Conservation (phyloP, 2,797 vertebrate species). For the Macropodus opercularis region DNA sequence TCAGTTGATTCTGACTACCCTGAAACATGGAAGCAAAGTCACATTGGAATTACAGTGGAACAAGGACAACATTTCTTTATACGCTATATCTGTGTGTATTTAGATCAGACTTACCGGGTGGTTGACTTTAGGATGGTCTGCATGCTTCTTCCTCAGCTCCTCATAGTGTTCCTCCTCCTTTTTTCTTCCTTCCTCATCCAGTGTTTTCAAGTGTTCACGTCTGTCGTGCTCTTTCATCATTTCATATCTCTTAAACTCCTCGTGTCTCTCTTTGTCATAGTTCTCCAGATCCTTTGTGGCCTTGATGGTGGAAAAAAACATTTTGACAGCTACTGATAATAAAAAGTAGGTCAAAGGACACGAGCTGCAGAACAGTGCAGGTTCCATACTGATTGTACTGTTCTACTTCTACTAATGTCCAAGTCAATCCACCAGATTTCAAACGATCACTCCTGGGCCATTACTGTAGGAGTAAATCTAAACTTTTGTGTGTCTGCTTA, state of each 20-base stretch:
- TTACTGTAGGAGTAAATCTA: neutral
- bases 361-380: neutral
- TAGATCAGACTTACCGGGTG: conserved; percentile 87
- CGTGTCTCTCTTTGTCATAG: conserved; percentile 93
- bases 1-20: conserved; percentile 98
- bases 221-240: conserved; percentile 99
- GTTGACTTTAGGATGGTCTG: conserved; percentile 96
- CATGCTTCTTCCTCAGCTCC: conserved; percentile 96
- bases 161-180: conserved; percentile 92
- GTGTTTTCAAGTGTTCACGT: conserved; percentile 91
- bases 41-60: conserved; percentile 1
- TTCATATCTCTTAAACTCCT: conserved; percentile 97
- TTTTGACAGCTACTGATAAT: neutral
- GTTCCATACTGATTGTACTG: neutral
- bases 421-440: neutral
- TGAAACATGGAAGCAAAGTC: conserved; percentile 56
- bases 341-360: neutral
- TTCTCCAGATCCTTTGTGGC: conserved; percentile 96
- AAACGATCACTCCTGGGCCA: neutral
- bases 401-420: neutral
- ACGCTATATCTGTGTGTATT: neutral
- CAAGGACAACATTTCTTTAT: neutral
- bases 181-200: conserved; percentile 89
- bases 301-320: conserved; percentile 65
- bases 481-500: neutral